Base-by-base conservation (phyloP, 2,797 vertebrate species). In the Thaleichthys pacificus region DNA sequence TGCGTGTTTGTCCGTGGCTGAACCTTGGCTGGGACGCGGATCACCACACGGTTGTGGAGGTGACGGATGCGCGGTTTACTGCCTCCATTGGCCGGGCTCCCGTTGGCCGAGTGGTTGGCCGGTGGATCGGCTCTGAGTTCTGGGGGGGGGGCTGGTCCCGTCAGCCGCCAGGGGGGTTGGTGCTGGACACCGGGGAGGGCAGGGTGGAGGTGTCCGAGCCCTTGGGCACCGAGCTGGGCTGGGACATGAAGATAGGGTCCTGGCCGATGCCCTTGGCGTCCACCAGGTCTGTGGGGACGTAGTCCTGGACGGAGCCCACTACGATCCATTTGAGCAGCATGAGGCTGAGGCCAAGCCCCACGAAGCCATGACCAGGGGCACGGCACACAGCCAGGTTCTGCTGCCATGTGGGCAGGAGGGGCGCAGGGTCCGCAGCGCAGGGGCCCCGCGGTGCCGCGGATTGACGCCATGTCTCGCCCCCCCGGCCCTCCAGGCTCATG, bases 241-340 rank as follows among this genome's bases (percentile, higher is more conserved):
- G 97, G 74, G 96, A 98, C 78, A 98, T 95, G 84, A 97, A 98
- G 89, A 97, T 97, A 47, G 96, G 96, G 91, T 98, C 97, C 90
- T 97, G 97, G 84, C 95, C 97, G 74, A 96, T 95, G 77, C 95
- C 95, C 92, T 97, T 97, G 85, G 96, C 94, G 81, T 96, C 96
- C 91, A 97, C 95, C 88, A 97, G 89, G 89, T 98, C 96, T 19
- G 96, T 96, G 77, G 97, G 97, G 79, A 97, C 93, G 84, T 97
- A 98, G 88, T 98, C 97, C 89, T 96, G 94, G 83, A 97, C 96
- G 15, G 97, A 96, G 79, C 97, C 97, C 85, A 97, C 96, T 84
- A 98, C 96, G 87, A 98, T 98, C 96, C 97, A 98, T 92, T 97
- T 97, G 86, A 98, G 93, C 70, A 98, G 91, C 97, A 98, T 97